Conservation (phyloP, 2,113 vertebrate species). For the Platysteira castanea region DNA sequence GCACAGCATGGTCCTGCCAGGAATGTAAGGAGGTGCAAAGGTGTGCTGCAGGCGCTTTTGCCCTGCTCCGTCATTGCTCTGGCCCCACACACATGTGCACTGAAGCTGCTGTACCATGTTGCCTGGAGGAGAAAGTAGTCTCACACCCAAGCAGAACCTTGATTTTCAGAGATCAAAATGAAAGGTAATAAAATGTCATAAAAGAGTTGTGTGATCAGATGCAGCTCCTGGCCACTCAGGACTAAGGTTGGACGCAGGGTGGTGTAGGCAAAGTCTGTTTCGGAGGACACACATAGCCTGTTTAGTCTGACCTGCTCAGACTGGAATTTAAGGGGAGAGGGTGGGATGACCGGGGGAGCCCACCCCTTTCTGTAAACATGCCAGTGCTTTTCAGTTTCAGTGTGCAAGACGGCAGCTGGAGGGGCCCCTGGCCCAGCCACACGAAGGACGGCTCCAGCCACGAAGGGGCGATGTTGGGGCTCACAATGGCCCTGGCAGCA, state of each 20-base stretch:
- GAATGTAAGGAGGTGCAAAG: not conserved
- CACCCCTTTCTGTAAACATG: not conserved
- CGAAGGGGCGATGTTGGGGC: conserved; percentile 52
- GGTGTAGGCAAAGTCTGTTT: not conserved
- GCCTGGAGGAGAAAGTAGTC: not conserved
- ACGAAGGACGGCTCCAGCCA: not conserved
- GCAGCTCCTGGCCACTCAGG: not conserved
- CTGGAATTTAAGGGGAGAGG: not conserved
- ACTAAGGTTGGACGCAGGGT: not conserved
- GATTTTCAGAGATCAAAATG: not conserved
- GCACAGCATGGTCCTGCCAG: not conserved
- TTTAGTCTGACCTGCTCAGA: not conserved
- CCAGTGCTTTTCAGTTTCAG: not conserved
- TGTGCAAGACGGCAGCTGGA: not conserved
- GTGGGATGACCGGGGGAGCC: not conserved
- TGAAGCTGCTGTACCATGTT: not conserved
- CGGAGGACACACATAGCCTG: not conserved
- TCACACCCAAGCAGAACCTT: not conserved
- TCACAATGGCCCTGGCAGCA: not conserved
- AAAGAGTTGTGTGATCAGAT: not conserved
- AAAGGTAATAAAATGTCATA: not conserved
- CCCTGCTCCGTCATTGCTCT: not conserved
- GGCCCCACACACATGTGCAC: accelerated
- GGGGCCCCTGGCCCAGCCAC: not conserved
- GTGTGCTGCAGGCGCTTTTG: not conserved